Base-by-base conservation (phyloP, 2,797 vertebrate genomes). In the Helicolenus hilgendorfi region DNA sequence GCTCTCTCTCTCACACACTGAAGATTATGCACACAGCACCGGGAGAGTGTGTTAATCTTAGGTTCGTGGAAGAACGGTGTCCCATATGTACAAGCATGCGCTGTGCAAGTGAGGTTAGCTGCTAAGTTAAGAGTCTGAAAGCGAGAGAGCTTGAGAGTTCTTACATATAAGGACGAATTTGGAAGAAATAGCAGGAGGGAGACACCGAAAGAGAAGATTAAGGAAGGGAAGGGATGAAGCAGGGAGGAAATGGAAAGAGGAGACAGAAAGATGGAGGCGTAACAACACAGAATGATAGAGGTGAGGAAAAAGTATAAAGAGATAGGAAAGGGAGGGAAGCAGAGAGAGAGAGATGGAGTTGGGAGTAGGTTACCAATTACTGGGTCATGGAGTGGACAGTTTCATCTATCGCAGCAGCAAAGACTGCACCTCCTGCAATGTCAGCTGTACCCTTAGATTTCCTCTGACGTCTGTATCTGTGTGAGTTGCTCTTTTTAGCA, bases 301-400 rank as follows among this genome's bases (percentile, higher is more conserved):
- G 45, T 31, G 65, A 91, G 64, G 80, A 14, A 75, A 78, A 81
- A 63, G 36, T 49, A 91, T 81, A 76, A 80, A 79, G 72, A 79
- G 80, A 74, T 71, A 81, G 85, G 76, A 20, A 27, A 78, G 20
- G 31, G 9, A 72, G 41, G 60, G n/a, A 74, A 76, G 79, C 33
- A 26, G 73, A 79, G 77, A 86, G 84, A 86, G 84, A 58, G 72
- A 90, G 81, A 86, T 72, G 38, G 84, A 89, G 80, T 62, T 84
- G 45, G 22, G 85, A 91, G 84, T 73, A 73, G 81, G 85, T 92
- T 89, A 89, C 84, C 89, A 95, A 92, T 94, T 92, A 95, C 86
- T 77, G 81, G 89, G 86, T 89, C 88, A 78, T 4, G 18, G 77
- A 79, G 76, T 86, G 79, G 85, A 88, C 79, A 72, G 73, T 89